Evolutionary conservation across 1,140 invertebrate species (phyloP).

Genomic region (Mesaphorura yosii): DNA sequence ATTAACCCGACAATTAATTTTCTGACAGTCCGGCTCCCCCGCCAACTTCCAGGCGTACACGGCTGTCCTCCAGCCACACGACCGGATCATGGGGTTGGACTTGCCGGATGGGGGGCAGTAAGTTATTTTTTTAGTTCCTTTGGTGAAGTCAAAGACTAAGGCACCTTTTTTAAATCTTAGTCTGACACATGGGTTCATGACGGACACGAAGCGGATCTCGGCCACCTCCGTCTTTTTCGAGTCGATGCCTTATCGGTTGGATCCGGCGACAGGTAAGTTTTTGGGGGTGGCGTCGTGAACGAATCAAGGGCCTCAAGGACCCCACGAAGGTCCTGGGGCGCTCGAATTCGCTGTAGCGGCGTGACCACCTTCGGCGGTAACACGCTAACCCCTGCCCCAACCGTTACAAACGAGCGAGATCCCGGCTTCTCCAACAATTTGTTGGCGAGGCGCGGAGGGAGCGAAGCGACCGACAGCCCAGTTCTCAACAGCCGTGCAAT

Average conservation of each 20-base stretch:
- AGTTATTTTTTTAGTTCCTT: slow-evolving; percentile 17
- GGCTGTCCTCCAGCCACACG: slow-evolving; percentile 46
- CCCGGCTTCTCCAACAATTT: no score
- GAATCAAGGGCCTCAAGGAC: no score
- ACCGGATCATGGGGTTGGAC: slow-evolving; percentile 54
- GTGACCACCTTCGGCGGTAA: no score
- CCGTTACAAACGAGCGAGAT: no score
- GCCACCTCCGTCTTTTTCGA: slow-evolving; percentile 56
- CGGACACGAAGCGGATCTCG: slow-evolving; percentile 49
- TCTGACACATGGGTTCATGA: slow-evolving; percentile 53
- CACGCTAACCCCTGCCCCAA: no score
- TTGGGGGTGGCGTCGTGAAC: no score
- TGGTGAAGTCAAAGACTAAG: neutral
- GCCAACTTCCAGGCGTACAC: slow-evolving; percentile 60
- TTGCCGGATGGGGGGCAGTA: slow-evolving; percentile 55
- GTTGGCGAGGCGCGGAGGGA: no score
- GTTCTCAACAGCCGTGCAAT: no score
- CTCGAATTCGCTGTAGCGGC: no score
- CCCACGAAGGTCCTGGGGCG: no score
- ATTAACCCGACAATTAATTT: no score
- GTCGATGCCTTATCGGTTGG: slow-evolving; percentile 52
- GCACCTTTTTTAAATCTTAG: slow-evolving; percentile 28
- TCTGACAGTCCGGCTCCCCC: slow-evolving; percentile 52
- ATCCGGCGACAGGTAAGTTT: slow-evolving; percentile 40
- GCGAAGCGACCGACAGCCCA: no score